Evolutionary conservation across 1,140 invertebrate genomes (phyloP), one percentile per base, ranked within the genome.

Genomic region (Atta colombica): DNA sequence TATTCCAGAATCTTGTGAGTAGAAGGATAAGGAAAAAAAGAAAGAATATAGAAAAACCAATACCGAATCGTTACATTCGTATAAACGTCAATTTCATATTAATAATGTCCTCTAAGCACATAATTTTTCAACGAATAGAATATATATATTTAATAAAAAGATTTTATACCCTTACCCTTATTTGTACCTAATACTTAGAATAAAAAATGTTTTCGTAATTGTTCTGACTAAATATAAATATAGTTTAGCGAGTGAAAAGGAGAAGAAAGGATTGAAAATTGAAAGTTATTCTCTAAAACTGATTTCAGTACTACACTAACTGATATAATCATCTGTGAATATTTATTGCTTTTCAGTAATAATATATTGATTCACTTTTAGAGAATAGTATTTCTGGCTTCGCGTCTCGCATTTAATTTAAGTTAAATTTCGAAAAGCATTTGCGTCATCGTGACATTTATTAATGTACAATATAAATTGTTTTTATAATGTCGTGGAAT

Each of bases 1-100:
- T 78, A 85, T 90, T 82, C 80, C 65, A 53, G n/a, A 60, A 75
- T 61, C 55, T 90, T 90, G 81, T 85, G 66, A n/a, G 21, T 35
- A 16, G 21, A 31, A 39, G 69, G 35, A 81, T 8, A 45, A 58
- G 8, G 10, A 28, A 55, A 16, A 25, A 25, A 61, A 75, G 28
- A 18, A 16, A 65, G 28, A 3, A 58, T 16, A n/a, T 8, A 16
- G 39, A 65, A 77, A 49, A 12, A 25, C 2, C 2, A 25, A 10
- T 61, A 60, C 21, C n/a, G 31, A 2, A n/a, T 60, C 1, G 18
- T 68, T 53, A 21, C 61, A 14, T 65, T 18, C 7, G 31, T 58
- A 8, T 8, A 69, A 71, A 39, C 25, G 16, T 65, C 10, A 39
- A 2, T 25, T 51, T 53, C 3, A 51, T 49, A 25, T 49, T n/a